These are phyloP conservation scores for Amitus sp. DNA, from an alignment of 2,888 invertebrate genomes.

Conservation along the genomic window DNA sequence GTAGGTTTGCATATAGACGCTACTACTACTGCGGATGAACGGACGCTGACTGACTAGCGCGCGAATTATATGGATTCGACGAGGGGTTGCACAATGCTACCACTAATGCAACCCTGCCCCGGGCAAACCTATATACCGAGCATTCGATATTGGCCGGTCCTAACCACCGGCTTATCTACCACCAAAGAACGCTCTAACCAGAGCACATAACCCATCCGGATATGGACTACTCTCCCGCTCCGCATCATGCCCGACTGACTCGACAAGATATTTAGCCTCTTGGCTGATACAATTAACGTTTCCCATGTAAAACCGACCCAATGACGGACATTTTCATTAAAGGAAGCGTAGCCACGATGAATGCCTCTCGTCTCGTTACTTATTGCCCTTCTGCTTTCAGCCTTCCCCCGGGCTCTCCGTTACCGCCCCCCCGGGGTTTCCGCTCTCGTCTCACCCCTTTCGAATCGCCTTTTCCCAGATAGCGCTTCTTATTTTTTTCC, in stretches of 20 bases:
- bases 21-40: conserved; percentile 40
- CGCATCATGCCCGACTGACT: conserved; percentile 38
- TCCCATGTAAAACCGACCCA: conserved; percentile 28
- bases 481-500: too few relatives aligned
- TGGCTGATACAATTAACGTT: conserved; percentile 40
- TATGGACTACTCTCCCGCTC: conserved; percentile 29
- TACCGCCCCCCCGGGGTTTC: not conserved
- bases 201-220: conserved; percentile 23
- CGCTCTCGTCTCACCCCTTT: too few relatives aligned
- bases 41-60: conserved; percentile 58
- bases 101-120: conserved; percentile 60
- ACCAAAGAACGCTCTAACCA: conserved; percentile 45
- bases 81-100: conserved; percentile 60
- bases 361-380: not conserved
- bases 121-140: conserved; percentile 53
- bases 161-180: conserved; percentile 56
- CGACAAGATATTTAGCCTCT: conserved; percentile 40
- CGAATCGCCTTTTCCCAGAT: too few relatives aligned
- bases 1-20: conserved; percentile 63
- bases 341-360: not conserved
- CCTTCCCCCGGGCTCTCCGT: not conserved
- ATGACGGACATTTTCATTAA: conserved; percentile 33
- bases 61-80: conserved; percentile 63
- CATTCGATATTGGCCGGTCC: conserved; percentile 61
- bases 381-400: not conserved